phyloP scores from a whole-genome alignment of 2,113 vertebrate genomes.

The Hassar affinis region DNA sequence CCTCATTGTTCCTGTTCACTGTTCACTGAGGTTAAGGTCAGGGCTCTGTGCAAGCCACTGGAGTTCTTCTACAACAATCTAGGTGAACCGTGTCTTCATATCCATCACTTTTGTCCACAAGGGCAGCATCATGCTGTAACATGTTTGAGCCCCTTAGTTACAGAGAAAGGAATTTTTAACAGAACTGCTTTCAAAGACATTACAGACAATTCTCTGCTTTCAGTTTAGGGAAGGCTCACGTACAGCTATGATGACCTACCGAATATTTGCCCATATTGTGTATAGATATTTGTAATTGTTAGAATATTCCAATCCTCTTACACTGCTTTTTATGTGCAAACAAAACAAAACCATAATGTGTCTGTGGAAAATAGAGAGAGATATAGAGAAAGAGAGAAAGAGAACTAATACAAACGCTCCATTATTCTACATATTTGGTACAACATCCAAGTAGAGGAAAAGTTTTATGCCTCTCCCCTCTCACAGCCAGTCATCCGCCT shows the following conservation, averaged over 20 bases:
- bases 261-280: background rate
- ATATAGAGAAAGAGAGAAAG: background rate
- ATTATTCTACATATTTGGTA: background rate
- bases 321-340: conserved; percentile 1
- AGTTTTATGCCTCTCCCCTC: background rate
- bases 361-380: too few relatives aligned
- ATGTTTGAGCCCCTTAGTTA: background rate
- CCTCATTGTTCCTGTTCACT: background rate
- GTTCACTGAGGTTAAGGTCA: too few relatives aligned
- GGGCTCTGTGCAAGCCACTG: background rate
- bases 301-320: conserved; percentile 20
- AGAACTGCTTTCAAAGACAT: too few relatives aligned
- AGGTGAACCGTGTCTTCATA: background rate
- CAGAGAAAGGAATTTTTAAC: too few relatives aligned
- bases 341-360: background rate
- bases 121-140: too few relatives aligned
- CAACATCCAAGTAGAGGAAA: background rate
- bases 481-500: background rate
- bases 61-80: background rate
- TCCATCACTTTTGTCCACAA: background rate
- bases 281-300: background rate
- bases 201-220: too few relatives aligned
- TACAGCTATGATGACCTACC: background rate
- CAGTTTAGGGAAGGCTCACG: too few relatives aligned
- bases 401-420: background rate